phyloP scores from a whole-genome alignment of 2,797 vertebrate genomes.

The Sciurus carolinensis region DNA sequence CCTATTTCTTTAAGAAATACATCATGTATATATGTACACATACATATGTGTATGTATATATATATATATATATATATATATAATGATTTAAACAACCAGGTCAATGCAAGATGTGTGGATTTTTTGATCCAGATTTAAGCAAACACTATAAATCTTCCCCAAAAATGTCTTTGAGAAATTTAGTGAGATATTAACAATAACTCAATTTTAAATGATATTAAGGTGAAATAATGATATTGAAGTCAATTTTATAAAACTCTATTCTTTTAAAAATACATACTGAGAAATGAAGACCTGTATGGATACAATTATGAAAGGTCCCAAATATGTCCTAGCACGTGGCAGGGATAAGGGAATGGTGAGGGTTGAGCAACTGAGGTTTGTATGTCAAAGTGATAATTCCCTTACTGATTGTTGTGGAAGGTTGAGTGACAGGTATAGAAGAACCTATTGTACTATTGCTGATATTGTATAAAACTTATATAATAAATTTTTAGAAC shows the following conservation, averaged over 20 bases:
- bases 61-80: neutral
- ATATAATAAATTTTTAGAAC: neutral
- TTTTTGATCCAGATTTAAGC: neutral
- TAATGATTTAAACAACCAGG: neutral
- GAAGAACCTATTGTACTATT: neutral
- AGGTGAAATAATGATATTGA: neutral
- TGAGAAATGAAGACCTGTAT: neutral
- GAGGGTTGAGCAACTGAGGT: neutral
- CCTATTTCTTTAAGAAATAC: neutral
- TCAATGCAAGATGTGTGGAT: neutral
- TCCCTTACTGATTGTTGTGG: neutral
- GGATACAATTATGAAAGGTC: neutral
- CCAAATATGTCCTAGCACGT: neutral
- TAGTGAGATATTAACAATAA: neutral
- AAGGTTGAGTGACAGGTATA: neutral
- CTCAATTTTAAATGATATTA: neutral
- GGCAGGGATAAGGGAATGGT: neutral
- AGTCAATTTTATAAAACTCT: neutral
- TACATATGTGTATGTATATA: neutral
- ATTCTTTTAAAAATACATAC: neutral
- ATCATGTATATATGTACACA: neutral
- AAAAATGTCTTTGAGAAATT: neutral
- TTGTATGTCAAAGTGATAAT: neutral
- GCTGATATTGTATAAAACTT: neutral
- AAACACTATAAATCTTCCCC: neutral